phyloP scores from a whole-genome alignment of 2,888 invertebrate species.

The Hypsopygia costalis region DNA sequence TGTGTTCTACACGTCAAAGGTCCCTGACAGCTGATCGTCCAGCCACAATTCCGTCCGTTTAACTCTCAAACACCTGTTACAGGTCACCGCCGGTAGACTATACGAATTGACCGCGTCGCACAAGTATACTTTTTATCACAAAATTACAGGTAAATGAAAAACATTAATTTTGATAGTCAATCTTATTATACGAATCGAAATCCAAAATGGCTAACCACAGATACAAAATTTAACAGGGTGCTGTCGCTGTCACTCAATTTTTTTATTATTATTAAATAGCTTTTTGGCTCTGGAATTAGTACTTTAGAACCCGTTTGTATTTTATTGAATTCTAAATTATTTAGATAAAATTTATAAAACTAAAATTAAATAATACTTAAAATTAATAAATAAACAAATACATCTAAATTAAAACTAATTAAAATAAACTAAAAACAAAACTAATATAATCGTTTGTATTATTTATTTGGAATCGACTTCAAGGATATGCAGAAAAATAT shows the following conservation, averaged over 20 bases:
- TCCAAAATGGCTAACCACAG: conserved; percentile 70
- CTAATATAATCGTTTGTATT: too few relatives aligned
- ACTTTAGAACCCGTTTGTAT: too few relatives aligned
- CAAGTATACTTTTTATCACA: conserved; percentile 29
- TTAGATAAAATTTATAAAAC: too few relatives aligned
- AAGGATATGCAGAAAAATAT: too few relatives aligned
- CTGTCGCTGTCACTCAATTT: not conserved
- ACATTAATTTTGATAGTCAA: conserved; percentile 56
- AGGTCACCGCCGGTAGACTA: conserved; percentile 26
- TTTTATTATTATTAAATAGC: too few relatives aligned
- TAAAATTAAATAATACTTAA: too few relatives aligned
- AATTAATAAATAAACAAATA: too few relatives aligned
- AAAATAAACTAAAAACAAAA: too few relatives aligned
- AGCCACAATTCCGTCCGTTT: conserved; percentile 26
- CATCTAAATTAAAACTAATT: too few relatives aligned
- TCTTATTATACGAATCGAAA: conserved; percentile 44
- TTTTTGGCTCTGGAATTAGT: too few relatives aligned
- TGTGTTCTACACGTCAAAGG: conserved; percentile 72
- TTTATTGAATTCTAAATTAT: too few relatives aligned
- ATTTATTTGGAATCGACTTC: too few relatives aligned
- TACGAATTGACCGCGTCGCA: conserved; percentile 25
- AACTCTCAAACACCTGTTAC: conserved; percentile 21
- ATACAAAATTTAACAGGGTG: conserved; percentile 26
- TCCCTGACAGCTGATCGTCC: conserved; percentile 67
- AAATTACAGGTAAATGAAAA: conserved; percentile 65